Conservation (phyloP, 2,888 invertebrate species). For the Cylindroiulus punctatus region DNA sequence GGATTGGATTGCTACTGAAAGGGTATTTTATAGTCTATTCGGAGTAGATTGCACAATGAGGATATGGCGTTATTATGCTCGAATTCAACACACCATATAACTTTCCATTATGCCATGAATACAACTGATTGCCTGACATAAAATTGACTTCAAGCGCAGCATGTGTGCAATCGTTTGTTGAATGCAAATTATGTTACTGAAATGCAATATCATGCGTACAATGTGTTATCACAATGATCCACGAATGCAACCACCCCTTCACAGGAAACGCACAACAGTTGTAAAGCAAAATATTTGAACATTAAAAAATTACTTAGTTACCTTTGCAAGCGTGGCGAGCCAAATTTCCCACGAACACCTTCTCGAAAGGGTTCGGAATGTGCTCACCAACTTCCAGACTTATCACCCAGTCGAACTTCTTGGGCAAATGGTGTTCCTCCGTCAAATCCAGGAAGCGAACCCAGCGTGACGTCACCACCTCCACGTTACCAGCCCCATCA, state of each 20-base stretch:
- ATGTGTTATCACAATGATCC: no score
- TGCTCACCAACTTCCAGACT: conserved; percentile 60
- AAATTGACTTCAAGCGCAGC: no score
- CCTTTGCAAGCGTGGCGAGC: conserved; percentile 59
- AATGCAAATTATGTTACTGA: no score
- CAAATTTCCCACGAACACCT: conserved; percentile 59
- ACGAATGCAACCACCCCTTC: neutral
- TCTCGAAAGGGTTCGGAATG: conserved; percentile 58
- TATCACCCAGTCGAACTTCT: conserved; percentile 59
- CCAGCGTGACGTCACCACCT: conserved; percentile 52
- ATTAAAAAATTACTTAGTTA: neutral
- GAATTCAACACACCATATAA: no score
- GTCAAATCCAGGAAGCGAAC: conserved; percentile 54
- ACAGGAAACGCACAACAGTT: neutral
- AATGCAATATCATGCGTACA: no score
- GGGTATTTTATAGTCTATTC: no score
- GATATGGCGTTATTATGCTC: no score
- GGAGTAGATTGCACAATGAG: no score
- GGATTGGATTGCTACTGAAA: no score
- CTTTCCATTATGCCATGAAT: no score
- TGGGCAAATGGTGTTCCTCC: conserved; percentile 33
- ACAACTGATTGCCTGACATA: no score
- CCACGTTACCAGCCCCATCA: conserved; percentile 56
- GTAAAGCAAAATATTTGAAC: neutral
- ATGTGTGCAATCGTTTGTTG: no score